Evolutionary conservation across 2,797 vertebrate genomes (phyloP), one percentile per base, ranked within the genome.

Genomic region (Salarias fasciatus): DNA sequence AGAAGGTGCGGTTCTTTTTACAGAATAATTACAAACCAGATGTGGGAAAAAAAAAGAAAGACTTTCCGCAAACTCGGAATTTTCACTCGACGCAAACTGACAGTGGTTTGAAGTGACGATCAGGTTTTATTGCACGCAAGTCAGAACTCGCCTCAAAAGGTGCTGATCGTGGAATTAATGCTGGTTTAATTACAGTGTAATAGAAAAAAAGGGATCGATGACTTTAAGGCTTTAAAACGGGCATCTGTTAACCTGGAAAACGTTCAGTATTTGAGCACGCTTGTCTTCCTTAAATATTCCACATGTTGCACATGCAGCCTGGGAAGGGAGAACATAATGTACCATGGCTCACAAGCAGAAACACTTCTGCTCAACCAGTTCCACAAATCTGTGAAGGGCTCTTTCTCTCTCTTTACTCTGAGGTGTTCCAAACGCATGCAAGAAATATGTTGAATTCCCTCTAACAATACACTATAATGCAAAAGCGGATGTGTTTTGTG

Each of bases 1-100:
- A 64, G 37, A 70, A 72, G 74, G 71, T 79, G 85, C 79, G 80
- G 77, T 80, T 69, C 31, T 57, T 72, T n/a, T 65, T 38, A 57
- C 11, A 43, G 1, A 18, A 15, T 12, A 59, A 66, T 1, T 5
- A 35, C 0, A 8, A 29, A 35, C 2, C 47, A 0, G 13, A 12
- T 11, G 30, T 44, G 6, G 9, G 5, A 35, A 6, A 35, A 35
- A 35, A 2, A 24, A 24, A 24, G 18, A 24, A 6, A 35, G 9
- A 6, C 2, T 5, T 1, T 6, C 9, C 35, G 1, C 33, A 6
- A 35, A 35, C 33, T 1, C 35, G 18, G 18, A 24, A 24, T 24
- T 24, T 24, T 24, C 18, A 24, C 24, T 24, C 18, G 18, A 24
- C 18, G 3, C 24, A 24, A 24, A 24, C 18, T 24, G 18, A 18